These are phyloP conservation scores for Catostylus mosaicus DNA, from an alignment of 30 jellyfish, hydroid and myxozoan species.

Conservation along the genomic window DNA sequence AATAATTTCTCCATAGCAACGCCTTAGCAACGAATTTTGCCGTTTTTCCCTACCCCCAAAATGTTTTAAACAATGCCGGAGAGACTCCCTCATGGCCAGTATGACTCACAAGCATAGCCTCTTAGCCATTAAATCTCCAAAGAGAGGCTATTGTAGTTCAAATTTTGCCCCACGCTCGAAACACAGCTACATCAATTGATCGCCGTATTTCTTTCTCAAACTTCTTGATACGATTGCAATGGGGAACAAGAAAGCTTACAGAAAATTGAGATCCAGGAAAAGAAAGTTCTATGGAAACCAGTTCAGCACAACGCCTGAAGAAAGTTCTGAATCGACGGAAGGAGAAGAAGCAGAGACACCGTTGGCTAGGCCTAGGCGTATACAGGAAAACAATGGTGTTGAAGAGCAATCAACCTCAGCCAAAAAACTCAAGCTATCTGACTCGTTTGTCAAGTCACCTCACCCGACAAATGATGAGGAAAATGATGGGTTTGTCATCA, in stretches of 20 bases:
- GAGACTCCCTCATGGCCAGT: too few species aligned
- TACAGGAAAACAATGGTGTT: conserved; percentile 4
- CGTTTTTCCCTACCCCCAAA: too few species aligned
- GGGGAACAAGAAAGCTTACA: conserved; percentile 25
- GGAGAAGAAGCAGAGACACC: conserved; percentile 15
- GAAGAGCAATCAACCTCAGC: conserved; percentile 23
- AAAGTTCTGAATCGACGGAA: neutral
- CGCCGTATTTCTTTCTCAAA: too few species aligned
- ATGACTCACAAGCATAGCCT: too few species aligned
- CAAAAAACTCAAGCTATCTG: conserved; percentile 21
- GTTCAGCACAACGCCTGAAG: too few species aligned
- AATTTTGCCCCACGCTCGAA: too few species aligned
- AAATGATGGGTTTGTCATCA: conserved; percentile 10
- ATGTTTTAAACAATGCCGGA: too few species aligned
- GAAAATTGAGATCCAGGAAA: conserved; percentile 1
- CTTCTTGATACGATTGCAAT: conserved; percentile 3
- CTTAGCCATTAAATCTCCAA: too few species aligned
- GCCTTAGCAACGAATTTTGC: too few species aligned
- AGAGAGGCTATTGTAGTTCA: too few species aligned
- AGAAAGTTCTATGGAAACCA: conserved; percentile 13
- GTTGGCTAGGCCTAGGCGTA: conserved; percentile 24
- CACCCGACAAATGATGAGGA: conserved; percentile 4
- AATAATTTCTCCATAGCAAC: too few species aligned
- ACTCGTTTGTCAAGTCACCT: conserved; percentile 2
- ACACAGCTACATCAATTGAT: too few species aligned